Evolutionary conservation across 2,888 invertebrate species (phyloP), one percentile per base, ranked within the genome.

Genomic region (Hybos culiciformis): DNA sequence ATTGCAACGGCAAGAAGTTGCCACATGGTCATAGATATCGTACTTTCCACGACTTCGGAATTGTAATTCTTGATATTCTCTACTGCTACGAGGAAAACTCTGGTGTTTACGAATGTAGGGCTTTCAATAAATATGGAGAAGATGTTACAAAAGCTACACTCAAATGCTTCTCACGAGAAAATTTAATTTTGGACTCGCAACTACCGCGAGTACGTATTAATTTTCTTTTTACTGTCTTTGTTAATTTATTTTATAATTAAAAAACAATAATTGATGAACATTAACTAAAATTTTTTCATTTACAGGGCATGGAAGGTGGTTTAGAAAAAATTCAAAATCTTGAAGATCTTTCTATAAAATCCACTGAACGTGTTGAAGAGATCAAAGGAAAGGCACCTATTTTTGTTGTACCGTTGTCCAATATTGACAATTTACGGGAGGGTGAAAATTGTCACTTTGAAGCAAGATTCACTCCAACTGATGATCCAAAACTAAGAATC

Each of bases 21-120:
- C 87, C 90, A 2, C 84, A 86, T 68, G 97, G 96, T 40, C 94
- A 96, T 66, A 80, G 97, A 51, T 97, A 93, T 67, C 80, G 94
- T 54, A 94, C 94, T 43, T 92, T 94, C 82, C 91, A 94, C 60
- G 94, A 96, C 61, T 96, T 96, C 63, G 94, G 94, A 47, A 88
- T 92, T 58, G 94, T 94, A 39, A 92, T 93, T 54, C 72, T 96
- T 58, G 94, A 94, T 59, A 93, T 96, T 54, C 68, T 92, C 29
- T 94, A 93, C 60, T 93, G 92, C 58, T 94, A 94, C 61, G 94
- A 92, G 67, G 92, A 93, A 69, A 94, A 94, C 63, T 88, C 88
- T 36, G 93, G 93, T 40, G 80, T 80, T 46, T 94, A 93, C 61
- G 92, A 93, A 69, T 93, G 93, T 60, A 75, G 90, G 56, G 94